Conservation (phyloP, 2,888 invertebrate genomes). For the Epistrophe eligans region DNA sequence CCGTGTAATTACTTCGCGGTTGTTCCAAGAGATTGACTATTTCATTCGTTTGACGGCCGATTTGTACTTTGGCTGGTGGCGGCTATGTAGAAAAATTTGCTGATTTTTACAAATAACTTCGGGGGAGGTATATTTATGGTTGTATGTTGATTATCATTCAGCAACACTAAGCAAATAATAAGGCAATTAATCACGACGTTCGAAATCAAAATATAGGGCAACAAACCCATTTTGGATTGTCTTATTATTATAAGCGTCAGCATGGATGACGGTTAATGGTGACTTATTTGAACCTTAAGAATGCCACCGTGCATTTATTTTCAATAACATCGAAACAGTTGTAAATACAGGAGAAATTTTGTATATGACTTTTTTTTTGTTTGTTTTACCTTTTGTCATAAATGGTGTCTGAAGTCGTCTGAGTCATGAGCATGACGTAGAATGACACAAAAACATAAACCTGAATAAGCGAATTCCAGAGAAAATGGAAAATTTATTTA, state of each 20-base stretch:
- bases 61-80: conserved; percentile 69
- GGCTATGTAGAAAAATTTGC: conserved; percentile 42
- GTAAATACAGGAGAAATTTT: not conserved
- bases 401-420: conserved; percentile 46
- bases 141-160: not conserved
- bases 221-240: conserved; percentile 47
- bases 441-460: conserved; percentile 49
- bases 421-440: conserved; percentile 53
- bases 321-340: not conserved
- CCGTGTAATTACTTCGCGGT: conserved; percentile 75
- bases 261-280: conserved; percentile 23
- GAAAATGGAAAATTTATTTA: not conserved
- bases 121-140: conserved; percentile 46
- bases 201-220: conserved; percentile 24
- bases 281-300: conserved; percentile 46
- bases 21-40: conserved; percentile 71
- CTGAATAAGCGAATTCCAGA: conserved; percentile 52
- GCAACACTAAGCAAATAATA: conserved; percentile 55
- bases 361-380: not conserved
- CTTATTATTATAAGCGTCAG: conserved; percentile 51
- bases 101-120: conserved; percentile 41
- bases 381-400: not conserved
- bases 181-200: conserved; percentile 54
- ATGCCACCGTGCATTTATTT: conserved; percentile 65
- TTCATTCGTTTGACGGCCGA: conserved; percentile 43